These are phyloP conservation scores for Cydia fagiglandana DNA, from an alignment of 1,140 invertebrate species.

Conservation along the genomic window DNA sequence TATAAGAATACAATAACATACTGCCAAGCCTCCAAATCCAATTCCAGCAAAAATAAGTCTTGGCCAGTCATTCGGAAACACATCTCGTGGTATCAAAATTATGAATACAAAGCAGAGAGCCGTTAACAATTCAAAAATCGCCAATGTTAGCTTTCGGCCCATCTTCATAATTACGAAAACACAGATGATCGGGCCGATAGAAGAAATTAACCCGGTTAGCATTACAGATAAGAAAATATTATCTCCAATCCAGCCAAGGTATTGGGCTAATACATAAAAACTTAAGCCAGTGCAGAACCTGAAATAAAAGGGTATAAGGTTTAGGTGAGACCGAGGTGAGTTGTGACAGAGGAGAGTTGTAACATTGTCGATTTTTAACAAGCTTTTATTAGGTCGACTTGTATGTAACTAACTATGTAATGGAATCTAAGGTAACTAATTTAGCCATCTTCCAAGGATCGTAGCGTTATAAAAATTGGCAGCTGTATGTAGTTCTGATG, in stretches of 20 bases:
- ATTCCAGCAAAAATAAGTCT: slow-evolving; percentile 65
- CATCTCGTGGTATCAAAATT: slow-evolving; percentile 73
- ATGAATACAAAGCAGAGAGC: slow-evolving; percentile 82
- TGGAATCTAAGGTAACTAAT: too few relatives aligned
- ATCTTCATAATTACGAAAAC: slow-evolving; percentile 82
- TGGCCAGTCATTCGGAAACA: slow-evolving; percentile 62
- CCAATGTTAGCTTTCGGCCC: slow-evolving; percentile 82
- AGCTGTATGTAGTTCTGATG: too few relatives aligned
- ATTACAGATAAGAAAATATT: slow-evolving; percentile 87
- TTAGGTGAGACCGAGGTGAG: too few relatives aligned
- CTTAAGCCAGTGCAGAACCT: slow-evolving; percentile 86
- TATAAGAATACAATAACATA: slow-evolving; percentile 47
- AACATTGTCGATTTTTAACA: too few relatives aligned
- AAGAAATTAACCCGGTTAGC: slow-evolving; percentile 81
- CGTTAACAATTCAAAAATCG: slow-evolving; percentile 80
- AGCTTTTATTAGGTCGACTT: too few relatives aligned
- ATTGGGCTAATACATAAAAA: slow-evolving; percentile 87
- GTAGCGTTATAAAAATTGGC: too few relatives aligned
- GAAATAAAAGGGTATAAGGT: too few relatives aligned
- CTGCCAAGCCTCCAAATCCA: slow-evolving; percentile 71
- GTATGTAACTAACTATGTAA: too few relatives aligned
- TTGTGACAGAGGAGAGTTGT: too few relatives aligned
- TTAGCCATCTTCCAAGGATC: too few relatives aligned
- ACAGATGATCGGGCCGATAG: slow-evolving; percentile 83
- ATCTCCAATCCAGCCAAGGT: slow-evolving; percentile 83